phyloP scores from a whole-genome alignment of 2,797 vertebrate genomes.

The Halcyon leucocephala region DNA sequence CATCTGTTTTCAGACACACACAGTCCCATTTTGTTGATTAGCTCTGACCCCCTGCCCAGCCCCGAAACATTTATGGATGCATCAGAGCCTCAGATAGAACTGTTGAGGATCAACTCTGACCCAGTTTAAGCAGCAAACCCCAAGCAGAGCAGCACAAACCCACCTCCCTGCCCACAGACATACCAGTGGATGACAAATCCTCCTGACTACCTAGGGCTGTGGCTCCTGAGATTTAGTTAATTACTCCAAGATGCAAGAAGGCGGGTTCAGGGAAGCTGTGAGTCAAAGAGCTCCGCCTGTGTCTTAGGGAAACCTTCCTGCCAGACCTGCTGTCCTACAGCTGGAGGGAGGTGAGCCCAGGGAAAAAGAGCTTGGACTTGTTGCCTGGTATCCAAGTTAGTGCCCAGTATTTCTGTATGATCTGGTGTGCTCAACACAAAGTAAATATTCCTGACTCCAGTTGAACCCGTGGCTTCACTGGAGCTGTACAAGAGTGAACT shows the following conservation, averaged over 20 bases:
- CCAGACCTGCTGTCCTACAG: fast-evolving
- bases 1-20: fast-evolving
- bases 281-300: neutral
- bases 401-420: fast-evolving
- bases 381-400: neutral
- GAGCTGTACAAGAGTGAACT: neutral
- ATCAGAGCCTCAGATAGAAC: neutral
- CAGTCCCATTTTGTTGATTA: neutral
- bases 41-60: neutral
- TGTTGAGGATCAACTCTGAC: fast-evolving
- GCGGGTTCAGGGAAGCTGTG: neutral
- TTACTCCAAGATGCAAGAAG: neutral
- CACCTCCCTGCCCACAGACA: neutral
- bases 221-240: neutral
- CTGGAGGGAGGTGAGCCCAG: neutral
- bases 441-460: neutral
- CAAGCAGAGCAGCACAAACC: neutral
- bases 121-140: neutral
- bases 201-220: fast-evolving
- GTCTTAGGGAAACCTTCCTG: neutral
- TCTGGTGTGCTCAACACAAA: neutral
- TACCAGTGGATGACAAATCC: fast-evolving
- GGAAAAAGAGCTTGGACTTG: fast-evolving
- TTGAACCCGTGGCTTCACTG: neutral
- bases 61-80: fast-evolving